Conservation (phyloP, 2,888 invertebrate genomes). For the Dilophus febrilis region DNA sequence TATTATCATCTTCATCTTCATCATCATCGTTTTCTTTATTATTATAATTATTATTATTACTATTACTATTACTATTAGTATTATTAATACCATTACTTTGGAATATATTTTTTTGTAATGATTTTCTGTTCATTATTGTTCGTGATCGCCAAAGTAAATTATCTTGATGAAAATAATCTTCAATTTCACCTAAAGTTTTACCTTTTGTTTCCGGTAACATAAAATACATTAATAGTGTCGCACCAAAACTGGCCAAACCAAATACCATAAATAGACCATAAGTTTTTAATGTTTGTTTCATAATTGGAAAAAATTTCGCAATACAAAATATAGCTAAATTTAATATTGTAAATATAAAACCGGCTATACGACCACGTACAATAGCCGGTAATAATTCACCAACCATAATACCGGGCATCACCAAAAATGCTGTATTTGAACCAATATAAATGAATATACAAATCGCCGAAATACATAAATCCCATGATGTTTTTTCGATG, state of each 20-base stretch:
- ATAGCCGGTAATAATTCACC: conserved; percentile 58
- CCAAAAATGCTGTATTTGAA: conserved; percentile 58
- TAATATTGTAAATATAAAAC: conserved; percentile 53
- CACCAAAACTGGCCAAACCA: conserved; percentile 41
- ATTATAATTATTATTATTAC: no score
- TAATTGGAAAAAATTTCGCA: conserved; percentile 51
- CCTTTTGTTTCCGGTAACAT: conserved; percentile 61
- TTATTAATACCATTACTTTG: neutral
- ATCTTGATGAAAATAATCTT: conserved; percentile 55
- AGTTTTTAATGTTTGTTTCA: conserved; percentile 41
- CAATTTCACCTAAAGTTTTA: conserved; percentile 51
- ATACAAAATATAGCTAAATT: conserved; percentile 49
- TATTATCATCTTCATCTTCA: neutral
- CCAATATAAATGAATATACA: conserved; percentile 52
- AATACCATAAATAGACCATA: conserved; percentile 55
- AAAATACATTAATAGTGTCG: conserved; percentile 46
- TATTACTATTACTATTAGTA: no score
- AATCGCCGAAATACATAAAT: conserved; percentile 27
- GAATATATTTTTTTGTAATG: no score
- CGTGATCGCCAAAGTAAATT: conserved; percentile 51
- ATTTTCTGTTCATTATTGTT: no score
- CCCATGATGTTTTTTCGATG: conserved; percentile 18
- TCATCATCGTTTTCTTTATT: neutral
- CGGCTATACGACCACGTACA: conserved; percentile 55
- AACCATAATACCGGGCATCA: conserved; percentile 57